Conservation (phyloP, 2,113 vertebrate species). For the Dasyornis broadbenti region DNA sequence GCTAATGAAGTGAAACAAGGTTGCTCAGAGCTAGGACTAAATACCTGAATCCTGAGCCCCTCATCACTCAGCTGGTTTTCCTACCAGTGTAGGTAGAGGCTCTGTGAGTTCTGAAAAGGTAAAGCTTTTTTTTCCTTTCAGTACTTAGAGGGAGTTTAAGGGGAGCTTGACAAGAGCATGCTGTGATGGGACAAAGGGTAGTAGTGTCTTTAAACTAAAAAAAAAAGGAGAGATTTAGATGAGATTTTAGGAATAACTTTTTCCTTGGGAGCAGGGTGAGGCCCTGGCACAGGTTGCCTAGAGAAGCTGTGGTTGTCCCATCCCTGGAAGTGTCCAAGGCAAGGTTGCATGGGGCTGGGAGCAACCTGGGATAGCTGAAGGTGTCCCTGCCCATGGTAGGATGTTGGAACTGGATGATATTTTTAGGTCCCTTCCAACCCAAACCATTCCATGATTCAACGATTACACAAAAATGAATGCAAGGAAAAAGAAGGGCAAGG, state of each 20-base stretch:
- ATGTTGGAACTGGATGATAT: rapidly evolving
- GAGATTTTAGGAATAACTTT: not conserved
- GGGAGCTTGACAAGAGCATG: not conserved
- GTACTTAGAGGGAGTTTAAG: not conserved
- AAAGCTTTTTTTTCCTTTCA: not conserved
- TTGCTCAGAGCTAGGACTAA: not conserved
- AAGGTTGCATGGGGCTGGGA: rapidly evolving
- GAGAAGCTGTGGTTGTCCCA: not conserved
- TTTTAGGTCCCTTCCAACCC: not conserved
- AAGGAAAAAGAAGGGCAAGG: not conserved
- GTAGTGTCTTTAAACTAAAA: not conserved
- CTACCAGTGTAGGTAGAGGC: not conserved
- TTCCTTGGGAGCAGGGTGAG: not conserved
- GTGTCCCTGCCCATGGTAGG: rapidly evolving
- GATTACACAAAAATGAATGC: not conserved
- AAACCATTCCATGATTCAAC: not conserved
- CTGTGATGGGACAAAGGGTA: rapidly evolving
- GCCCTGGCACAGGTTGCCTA: rapidly evolving
- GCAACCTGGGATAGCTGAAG: not conserved
- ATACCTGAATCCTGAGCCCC: not conserved
- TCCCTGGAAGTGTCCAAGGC: not conserved
- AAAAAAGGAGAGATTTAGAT: not conserved
- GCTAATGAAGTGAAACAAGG: not conserved
- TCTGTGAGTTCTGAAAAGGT: not conserved
- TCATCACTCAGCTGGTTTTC: not conserved